Base-by-base conservation (phyloP, 2,888 invertebrate genomes). In the Pegoplata infirma region DNA sequence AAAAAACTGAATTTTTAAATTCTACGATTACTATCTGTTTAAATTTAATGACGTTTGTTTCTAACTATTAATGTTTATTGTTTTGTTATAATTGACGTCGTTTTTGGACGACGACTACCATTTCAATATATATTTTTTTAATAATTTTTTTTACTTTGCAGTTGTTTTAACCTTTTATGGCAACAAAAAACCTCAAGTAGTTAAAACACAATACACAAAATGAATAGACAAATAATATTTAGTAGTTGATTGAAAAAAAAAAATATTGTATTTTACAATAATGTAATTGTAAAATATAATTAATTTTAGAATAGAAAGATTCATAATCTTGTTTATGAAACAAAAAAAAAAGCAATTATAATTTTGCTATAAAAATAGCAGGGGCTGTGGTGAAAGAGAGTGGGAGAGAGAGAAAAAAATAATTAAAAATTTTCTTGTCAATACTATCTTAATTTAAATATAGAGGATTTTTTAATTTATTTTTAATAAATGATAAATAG, bases 101-200 rank as follows among this genome's bases (percentile, higher is more conserved):
- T 40, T n/a, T n/a, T n/a, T 40, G 36, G 36, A n/a, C 36, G n/a
- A 40, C n/a, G 36, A 40, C 36, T 40, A n/a, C 3, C n/a, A 40
- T n/a, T 40, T 40, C 36, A 40, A 36, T 36, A 2, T 36, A n/a
- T 12, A 12, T 40, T 40, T 40, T 12, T n/a, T 40, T n/a, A n/a
- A n/a, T n/a, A n/a, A n/a, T n/a, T n/a, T n/a, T n/a, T 12, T 12
- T 40, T 40, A n/a, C 3, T 12, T n/a, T 40, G 36, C 10, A 63
- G 53, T 72, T 51, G 76, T 67, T 61, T 73, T 79, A 8, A 21
- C 78, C 74, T 55, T 74, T 74, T 79, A 79, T 61, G 79, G 74
- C 40, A 56, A n/a, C n/a, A n/a, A n/a, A 61, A 46, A 25, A 44
- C 4, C 55, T 32, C 63, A 61, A 61, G 32, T 74, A n/a, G 36